These are phyloP conservation scores for Geopemphigus sp. DNA, from an alignment of 1,140 invertebrate species.

Conservation along the genomic window DNA sequence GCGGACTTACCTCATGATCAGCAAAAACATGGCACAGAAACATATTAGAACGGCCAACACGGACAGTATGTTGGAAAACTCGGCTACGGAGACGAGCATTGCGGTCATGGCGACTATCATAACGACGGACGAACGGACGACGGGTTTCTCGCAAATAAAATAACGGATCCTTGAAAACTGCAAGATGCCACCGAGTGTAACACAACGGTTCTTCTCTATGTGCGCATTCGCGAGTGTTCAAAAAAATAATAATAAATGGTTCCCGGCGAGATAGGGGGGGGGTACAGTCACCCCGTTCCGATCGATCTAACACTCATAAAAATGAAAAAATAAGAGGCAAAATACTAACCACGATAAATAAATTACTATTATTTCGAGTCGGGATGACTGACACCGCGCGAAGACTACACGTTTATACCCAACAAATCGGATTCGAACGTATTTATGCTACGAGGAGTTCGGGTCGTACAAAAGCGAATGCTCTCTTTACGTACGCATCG, in stretches of 20 bases:
- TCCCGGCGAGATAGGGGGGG: not conserved
- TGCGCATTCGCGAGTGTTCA: too few species aligned
- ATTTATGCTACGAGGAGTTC: too few species aligned
- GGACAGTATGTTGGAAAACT: conserved; percentile 70
- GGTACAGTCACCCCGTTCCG: conserved; percentile 3
- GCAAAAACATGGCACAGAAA: conserved; percentile 63
- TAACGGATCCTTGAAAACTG: not conserved
- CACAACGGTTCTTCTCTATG: too few species aligned
- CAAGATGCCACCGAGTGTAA: not conserved
- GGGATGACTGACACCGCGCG: too few species aligned
- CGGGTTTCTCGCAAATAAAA: not conserved
- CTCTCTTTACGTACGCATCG: too few species aligned
- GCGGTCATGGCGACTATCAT: conserved; percentile 58
- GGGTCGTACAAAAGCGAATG: too few species aligned
- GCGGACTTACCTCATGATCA: conserved; percentile 62
- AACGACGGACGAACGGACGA: not conserved
- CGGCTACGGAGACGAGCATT: conserved; percentile 66
- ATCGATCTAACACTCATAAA: not conserved
- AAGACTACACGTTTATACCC: too few species aligned
- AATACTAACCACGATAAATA: too few species aligned
- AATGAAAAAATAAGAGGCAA: not conserved
- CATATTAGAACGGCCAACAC: conserved; percentile 66
- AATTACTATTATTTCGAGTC: too few species aligned
- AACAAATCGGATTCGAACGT: too few species aligned
- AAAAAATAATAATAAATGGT: not conserved